Conservation (phyloP, 2,113 vertebrate species). For the Syrrhaptes paradoxus region DNA sequence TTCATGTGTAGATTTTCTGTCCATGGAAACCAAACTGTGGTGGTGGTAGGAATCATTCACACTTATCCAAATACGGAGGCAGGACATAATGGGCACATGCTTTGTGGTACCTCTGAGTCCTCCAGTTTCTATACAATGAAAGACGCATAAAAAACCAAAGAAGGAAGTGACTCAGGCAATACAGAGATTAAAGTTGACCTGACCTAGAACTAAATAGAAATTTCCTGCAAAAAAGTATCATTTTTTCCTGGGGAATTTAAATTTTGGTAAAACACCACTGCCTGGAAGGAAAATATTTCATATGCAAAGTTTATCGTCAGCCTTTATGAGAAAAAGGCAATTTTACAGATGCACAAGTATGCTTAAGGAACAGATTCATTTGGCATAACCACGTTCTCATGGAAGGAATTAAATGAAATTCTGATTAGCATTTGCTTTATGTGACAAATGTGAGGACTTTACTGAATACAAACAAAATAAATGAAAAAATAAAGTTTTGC, state of each 20-base stretch:
- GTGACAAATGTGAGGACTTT: neutral
- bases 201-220: neutral
- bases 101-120: neutral
- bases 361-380: neutral
- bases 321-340: neutral
- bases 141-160: neutral
- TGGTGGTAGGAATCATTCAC: neutral
- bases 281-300: neutral
- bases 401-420: neutral
- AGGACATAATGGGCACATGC: neutral
- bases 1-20: neutral
- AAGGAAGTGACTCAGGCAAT: neutral
- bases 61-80: neutral
- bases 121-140: neutral
- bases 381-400: neutral
- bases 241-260: neutral
- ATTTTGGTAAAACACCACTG: neutral
- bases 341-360: neutral
- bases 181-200: neutral
- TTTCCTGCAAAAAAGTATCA: neutral
- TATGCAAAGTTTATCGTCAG: neutral
- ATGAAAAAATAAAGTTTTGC: neutral
- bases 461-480: neutral
- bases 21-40: neutral
- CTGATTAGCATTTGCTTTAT: neutral